These are phyloP conservation scores for Amiota minor DNA, from an alignment of 2,888 invertebrate genomes.

Conservation along the genomic window DNA sequence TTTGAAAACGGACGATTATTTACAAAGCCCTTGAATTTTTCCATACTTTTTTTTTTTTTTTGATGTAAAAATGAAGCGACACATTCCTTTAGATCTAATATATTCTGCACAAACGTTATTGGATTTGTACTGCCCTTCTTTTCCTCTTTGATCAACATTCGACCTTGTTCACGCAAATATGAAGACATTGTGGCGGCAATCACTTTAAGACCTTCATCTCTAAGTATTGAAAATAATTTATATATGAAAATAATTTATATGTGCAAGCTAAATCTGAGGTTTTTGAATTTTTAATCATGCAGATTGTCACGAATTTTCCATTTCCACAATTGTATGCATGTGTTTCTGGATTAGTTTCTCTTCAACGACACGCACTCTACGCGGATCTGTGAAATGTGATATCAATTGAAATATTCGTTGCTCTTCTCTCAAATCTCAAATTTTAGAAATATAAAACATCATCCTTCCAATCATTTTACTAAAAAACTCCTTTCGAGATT, in stretches of 20 bases:
- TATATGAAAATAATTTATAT: conserved; percentile 98
- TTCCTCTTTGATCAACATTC: conserved; percentile 94
- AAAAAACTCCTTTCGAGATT: too few species aligned
- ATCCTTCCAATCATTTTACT: too few species aligned
- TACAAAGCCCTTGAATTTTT: conserved; percentile 95
- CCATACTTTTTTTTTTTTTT: conserved; percentile 97
- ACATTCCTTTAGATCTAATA: conserved; percentile 96
- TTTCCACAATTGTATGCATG: conserved; percentile 98
- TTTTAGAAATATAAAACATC: too few species aligned
- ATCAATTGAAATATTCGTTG: too few species aligned
- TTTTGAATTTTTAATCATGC: conserved; percentile 98
- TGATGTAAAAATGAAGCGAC: conserved; percentile 98
- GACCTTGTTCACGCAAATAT: conserved; percentile 95
- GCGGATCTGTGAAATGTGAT: conserved; percentile 94
- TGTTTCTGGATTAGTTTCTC: conserved; percentile 98
- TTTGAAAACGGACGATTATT: conserved; percentile 83
- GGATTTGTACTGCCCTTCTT: conserved; percentile 86
- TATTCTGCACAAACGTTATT: conserved; percentile 93
- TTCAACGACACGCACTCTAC: conserved; percentile 97
- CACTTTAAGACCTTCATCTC: conserved; percentile 93
- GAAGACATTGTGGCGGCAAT: conserved; percentile 96
- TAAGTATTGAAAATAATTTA: conserved; percentile 93
- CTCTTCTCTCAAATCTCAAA: too few species aligned
- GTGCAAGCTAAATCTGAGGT: conserved; percentile 97
- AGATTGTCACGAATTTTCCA: conserved; percentile 99